phyloP scores from a whole-genome alignment of 1,140 invertebrate genomes.

The Liolophura sinensis region DNA sequence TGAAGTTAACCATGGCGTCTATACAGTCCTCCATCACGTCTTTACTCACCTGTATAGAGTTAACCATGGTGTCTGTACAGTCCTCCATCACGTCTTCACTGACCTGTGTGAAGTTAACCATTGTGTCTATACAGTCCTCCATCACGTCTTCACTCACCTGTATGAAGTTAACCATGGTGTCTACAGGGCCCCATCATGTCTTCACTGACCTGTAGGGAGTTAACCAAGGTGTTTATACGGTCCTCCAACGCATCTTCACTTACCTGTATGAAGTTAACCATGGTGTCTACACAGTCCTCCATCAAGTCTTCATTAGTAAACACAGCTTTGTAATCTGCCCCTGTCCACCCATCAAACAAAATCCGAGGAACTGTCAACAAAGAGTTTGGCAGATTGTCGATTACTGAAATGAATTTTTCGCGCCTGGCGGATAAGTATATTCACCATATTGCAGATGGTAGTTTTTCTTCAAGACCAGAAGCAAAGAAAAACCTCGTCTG shows the following conservation, averaged over 20 bases:
- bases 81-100: constrained; percentile 43
- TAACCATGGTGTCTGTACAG: constrained; percentile 40
- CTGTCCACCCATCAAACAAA: constrained; percentile 84
- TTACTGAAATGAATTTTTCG: too few species aligned
- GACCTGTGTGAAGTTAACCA: too few species aligned
- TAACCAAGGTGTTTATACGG: too few species aligned
- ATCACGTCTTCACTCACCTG: constrained; percentile 31
- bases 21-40: too few species aligned
- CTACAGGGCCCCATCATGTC: constrained; percentile 49
- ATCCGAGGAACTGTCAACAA: constrained; percentile 73
- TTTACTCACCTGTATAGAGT: constrained; percentile 38
- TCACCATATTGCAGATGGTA: too few species aligned
- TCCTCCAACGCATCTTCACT: neutral
- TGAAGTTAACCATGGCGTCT: too few species aligned
- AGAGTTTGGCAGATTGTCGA: neutral
- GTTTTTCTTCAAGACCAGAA: too few species aligned
- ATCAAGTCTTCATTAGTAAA: constrained; percentile 65
- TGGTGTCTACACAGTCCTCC: constrained; percentile 47
- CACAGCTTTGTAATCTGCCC: constrained; percentile 67
- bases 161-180: constrained; percentile 37
- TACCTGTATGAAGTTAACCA: constrained; percentile 46
- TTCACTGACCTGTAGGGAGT: too few species aligned
- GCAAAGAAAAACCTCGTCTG: too few species aligned
- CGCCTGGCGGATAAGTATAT: too few species aligned
- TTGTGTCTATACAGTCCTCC: too few species aligned